Evolutionary conservation across 1,140 invertebrate genomes (phyloP).

Genomic region (Sarcophaga peregrina): DNA sequence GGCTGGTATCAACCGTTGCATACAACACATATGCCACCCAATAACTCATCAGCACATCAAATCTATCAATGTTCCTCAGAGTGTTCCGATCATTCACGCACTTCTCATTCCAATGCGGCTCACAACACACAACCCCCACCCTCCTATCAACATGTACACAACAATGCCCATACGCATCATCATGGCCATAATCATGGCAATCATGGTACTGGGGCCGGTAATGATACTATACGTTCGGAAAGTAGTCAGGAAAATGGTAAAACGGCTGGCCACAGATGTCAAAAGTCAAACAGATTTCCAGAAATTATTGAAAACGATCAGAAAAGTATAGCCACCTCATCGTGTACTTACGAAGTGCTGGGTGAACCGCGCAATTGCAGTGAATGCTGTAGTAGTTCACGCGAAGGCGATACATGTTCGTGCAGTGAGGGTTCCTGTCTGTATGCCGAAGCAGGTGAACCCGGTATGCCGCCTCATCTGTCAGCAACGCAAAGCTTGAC

Average conservation of each 20-base stretch:
- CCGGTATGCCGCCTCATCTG: constrained; percentile 44
- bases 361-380: constrained; percentile 54
- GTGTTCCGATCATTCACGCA: constrained; percentile 63
- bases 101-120: constrained; percentile 54
- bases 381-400: constrained; percentile 64
- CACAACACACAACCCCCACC: constrained; percentile 36
- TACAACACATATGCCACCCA: constrained; percentile 49
- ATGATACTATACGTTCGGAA: constrained; percentile 53
- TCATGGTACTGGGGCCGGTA: too few species aligned
- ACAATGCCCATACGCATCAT: constrained; percentile 44
- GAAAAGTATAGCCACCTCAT: constrained; percentile 3
- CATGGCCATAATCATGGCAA: neutral
- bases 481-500: constrained; percentile 42
- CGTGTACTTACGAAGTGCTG: constrained; percentile 51
- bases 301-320: constrained; percentile 46
- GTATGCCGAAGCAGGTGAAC: constrained; percentile 64
- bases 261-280: constrained; percentile 45
- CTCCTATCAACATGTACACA: constrained; percentile 18
- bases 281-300: neutral
- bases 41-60: constrained; percentile 56
- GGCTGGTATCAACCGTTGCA: constrained; percentile 62
- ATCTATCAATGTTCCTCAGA: constrained; percentile 66
- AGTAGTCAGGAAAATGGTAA: constrained; percentile 57
- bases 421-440: constrained; percentile 66
- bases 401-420: constrained; percentile 65